Evolutionary conservation across 2,797 vertebrate species (phyloP).

Genomic region (Pangasius mekongensis): DNA sequence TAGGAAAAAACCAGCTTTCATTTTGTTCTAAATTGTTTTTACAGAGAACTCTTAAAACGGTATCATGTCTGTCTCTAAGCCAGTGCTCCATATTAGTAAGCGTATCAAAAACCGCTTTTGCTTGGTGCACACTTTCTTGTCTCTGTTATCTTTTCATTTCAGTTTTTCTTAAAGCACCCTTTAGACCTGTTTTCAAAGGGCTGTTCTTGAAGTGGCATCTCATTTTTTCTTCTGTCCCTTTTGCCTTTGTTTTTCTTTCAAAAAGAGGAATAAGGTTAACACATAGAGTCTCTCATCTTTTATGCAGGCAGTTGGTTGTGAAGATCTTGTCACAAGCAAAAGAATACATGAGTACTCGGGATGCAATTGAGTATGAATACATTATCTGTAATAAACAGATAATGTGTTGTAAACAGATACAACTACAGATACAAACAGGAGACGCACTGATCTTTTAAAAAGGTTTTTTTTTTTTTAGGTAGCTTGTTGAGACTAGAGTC

Average conservation of each 20-base stretch:
- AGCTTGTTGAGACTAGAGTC: neutral
- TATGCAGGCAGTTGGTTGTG: neutral
- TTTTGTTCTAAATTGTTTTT: neutral
- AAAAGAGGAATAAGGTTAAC: neutral
- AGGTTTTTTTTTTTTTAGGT: neutral
- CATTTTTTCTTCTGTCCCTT: slow-evolving; percentile 2
- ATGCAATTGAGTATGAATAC: neutral
- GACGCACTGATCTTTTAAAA: neutral
- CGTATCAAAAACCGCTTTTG: neutral
- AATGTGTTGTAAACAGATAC: neutral
- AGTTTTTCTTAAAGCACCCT: neutral
- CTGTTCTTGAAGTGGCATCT: slow-evolving; percentile 18
- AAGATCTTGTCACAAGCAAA: slow-evolving; percentile 12
- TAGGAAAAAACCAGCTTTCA: neutral
- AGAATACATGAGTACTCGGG: neutral
- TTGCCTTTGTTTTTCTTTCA: neutral
- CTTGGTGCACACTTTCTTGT: neutral
- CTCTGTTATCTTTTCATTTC: neutral
- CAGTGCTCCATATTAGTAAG: neutral
- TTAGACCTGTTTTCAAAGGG: slow-evolving; percentile 21
- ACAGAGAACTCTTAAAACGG: neutral
- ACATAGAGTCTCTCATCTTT: slow-evolving; percentile 21
- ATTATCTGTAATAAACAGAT: neutral
- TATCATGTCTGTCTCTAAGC: neutral
- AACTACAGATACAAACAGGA: neutral